Evolutionary conservation across 2,888 invertebrate species (phyloP).

Genomic region (Macrosoma leucophasiata): DNA sequence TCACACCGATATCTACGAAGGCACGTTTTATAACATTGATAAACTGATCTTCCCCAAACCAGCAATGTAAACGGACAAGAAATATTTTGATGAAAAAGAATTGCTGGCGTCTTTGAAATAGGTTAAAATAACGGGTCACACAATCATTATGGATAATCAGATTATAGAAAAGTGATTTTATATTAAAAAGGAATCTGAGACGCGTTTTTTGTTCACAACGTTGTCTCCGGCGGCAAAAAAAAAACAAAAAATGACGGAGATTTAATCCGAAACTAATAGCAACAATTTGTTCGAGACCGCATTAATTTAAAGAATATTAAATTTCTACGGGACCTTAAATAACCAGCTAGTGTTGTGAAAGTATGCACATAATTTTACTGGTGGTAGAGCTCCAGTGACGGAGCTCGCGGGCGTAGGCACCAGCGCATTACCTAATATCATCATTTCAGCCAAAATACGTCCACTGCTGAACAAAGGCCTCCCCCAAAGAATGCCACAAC

Average conservation of each 20-base stretch:
- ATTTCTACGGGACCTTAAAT: no score
- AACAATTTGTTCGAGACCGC: slow-evolving; percentile 45
- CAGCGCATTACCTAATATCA: no score
- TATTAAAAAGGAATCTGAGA: slow-evolving; percentile 44
- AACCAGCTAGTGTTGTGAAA: no score
- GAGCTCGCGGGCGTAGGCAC: no score
- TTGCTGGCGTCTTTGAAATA: slow-evolving; percentile 15
- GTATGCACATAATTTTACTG: no score
- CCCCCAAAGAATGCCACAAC: no score
- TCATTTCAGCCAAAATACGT: no score
- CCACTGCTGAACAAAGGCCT: no score
- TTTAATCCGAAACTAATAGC: slow-evolving; percentile 65
- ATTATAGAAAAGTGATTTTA: slow-evolving; percentile 42
- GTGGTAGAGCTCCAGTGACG: no score
- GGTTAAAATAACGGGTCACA: slow-evolving; percentile 28
- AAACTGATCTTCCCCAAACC: slow-evolving; percentile 3
- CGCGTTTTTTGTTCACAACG: slow-evolving; percentile 39
- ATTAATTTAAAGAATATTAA: slow-evolving; percentile 43
- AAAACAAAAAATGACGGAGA: slow-evolving; percentile 37
- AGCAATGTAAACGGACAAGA: no score
- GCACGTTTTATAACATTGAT: background rate
- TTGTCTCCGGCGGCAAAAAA: slow-evolving; percentile 48
- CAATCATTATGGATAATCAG: slow-evolving; percentile 35
- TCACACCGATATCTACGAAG: background rate
- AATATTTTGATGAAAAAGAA: no score